A percentile compares a stretch with the other conserved stretches of the same genome.
Evolutionary conservation across 2,888 invertebrate genomes (phyloP).

Genomic region (Sesia apiformis): DNA sequence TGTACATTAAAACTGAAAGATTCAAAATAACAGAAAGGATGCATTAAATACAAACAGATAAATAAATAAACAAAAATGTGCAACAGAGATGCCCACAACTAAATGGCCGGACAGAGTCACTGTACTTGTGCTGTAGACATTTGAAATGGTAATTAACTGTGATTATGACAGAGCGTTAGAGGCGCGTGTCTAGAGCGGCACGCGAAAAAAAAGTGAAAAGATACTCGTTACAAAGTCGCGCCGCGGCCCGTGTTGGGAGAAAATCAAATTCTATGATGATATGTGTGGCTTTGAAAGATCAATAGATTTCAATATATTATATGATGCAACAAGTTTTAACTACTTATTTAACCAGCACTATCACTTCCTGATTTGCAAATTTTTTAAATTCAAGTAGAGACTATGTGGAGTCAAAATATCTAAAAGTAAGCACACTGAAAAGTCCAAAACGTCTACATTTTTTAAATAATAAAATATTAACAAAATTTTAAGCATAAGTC

Average conservation of each 20-base stretch:
- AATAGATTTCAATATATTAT: neutral
- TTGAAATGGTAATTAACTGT: conserved; percentile 36
- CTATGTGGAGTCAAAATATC: too few species aligned
- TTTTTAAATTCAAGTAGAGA: neutral
- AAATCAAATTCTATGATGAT: conserved; percentile 42
- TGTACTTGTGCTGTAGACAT: conserved; percentile 31
- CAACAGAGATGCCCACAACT: conserved; percentile 17
- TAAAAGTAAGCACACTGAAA: too few species aligned
- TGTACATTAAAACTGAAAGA: conserved; percentile 65
- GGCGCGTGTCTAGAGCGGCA: conserved; percentile 50
- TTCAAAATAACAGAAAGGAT: conserved; percentile 54
- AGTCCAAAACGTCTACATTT: too few species aligned
- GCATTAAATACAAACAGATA: conserved; percentile 44
- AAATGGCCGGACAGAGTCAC: conserved; percentile 22
- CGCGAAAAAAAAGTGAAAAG: conserved; percentile 71
- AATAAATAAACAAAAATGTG: conserved; percentile 27
- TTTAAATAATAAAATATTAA: neutral
- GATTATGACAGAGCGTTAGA: conserved; percentile 38
- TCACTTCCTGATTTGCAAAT: neutral
- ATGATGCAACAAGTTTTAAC: neutral
- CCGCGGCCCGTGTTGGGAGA: conserved; percentile 28
- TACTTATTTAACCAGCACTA: neutral
- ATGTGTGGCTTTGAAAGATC: neutral
- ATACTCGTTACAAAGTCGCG: conserved; percentile 28
- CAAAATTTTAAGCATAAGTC: neutral